Percentiles rank a stretch among this genome's conserved stretches.
These are phyloP conservation scores for Cryptocheilus praepositus DNA, from an alignment of 2,888 invertebrate genomes.

Conservation along the genomic window DNA sequence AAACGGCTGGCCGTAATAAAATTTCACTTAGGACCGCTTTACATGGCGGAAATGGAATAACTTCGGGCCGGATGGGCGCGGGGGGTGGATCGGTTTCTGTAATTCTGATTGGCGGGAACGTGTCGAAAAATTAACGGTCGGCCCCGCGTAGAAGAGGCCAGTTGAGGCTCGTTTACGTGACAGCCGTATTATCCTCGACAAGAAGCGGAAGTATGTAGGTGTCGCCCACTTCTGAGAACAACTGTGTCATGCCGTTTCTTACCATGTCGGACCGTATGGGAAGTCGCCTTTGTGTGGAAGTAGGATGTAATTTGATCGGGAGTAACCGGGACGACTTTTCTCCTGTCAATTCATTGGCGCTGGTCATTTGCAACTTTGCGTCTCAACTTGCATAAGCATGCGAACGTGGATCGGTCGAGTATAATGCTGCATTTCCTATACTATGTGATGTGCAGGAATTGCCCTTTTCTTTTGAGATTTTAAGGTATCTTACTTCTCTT, in stretches of 20 bases:
- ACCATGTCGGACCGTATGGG: not conserved
- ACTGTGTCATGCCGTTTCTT: constrained; percentile 39
- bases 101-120: too few species aligned
- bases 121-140: not conserved
- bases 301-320: too few species aligned
- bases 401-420: too few species aligned
- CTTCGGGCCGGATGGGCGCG: not conserved
- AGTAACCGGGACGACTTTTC: constrained; percentile 1
- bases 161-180: constrained; percentile 10
- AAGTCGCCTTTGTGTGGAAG: not conserved
- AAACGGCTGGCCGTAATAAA: not conserved
- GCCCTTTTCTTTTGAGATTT: too few species aligned
- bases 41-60: not conserved
- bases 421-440: too few species aligned
- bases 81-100: too few species aligned
- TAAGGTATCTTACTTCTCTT: too few species aligned
- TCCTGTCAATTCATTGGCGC: not conserved
- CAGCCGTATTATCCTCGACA: constrained; percentile 27
- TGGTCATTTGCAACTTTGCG: not conserved
- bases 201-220: constrained; percentile 59
- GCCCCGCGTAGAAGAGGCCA: not conserved
- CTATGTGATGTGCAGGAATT: too few species aligned
- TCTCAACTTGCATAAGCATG: too few species aligned
- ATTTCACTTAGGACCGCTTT: not conserved
- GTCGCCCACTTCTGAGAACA: constrained; percentile 43